These are phyloP conservation scores for Eupristina koningsbergeri DNA, from an alignment of 1,140 invertebrate species.

Conservation along the genomic window DNA sequence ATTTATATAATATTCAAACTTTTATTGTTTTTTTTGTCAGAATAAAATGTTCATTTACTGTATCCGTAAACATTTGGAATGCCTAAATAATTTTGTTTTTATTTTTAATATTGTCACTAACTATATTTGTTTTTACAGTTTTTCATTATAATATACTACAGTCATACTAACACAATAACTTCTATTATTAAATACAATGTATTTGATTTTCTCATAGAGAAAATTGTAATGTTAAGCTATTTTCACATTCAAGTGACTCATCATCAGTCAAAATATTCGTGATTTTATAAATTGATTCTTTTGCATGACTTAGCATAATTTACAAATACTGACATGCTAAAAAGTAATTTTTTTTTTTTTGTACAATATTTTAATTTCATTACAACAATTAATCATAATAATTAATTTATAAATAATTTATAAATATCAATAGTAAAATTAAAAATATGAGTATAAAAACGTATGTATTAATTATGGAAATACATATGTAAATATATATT, in stretches of 20 bases:
- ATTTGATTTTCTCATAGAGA: conserved; percentile 42
- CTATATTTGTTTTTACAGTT: background rate
- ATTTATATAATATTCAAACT: background rate
- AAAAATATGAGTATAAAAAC: background rate
- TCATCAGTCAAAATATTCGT: background rate
- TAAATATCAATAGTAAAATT: background rate
- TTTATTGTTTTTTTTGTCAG: background rate
- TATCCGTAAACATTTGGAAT: background rate
- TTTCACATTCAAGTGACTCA: background rate
- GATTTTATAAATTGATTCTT: conserved; percentile 1
- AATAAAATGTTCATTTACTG: background rate
- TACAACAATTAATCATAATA: background rate
- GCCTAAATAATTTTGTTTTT: background rate
- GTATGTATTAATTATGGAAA: too few species aligned
- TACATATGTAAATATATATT: too few species aligned
- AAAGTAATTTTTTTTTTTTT: conserved; percentile 73
- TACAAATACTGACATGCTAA: conserved; percentile 57
- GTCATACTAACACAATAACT: background rate
- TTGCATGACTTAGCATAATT: background rate
- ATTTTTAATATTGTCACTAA: background rate
- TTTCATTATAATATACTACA: background rate
- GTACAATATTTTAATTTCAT: background rate
- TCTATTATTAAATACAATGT: background rate
- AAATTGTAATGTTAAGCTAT: conserved; percentile 25
- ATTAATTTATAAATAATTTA: background rate